Base-by-base conservation (phyloP, 2,113 vertebrate genomes). In the Hiodon alosoides region DNA sequence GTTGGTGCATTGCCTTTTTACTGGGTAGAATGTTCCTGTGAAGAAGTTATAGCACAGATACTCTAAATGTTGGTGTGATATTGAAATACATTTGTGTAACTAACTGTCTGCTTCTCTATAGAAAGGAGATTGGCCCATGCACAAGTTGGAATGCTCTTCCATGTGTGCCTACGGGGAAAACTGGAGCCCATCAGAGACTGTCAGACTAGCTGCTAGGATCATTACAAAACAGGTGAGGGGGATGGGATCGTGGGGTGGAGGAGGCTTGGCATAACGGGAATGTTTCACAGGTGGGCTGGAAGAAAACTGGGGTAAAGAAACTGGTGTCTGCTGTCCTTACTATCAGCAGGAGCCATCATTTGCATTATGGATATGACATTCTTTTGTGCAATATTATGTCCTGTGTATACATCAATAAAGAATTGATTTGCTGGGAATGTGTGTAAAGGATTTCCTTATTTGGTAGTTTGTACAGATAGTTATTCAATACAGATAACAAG, bases 181-280 rank as follows among this genome's bases (percentile, higher is more conserved):
- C 86, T 99, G 97, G 97, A 94, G 91, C 81, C 97, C 97, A 7
- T 97, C 96, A 0, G 97, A 99, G 90, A 98, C 95, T 0, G 97
- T 98, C 70, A 90, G 96, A 79, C 91, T 99, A 9, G 94, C 96
- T 0, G 97, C 96, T 4, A 93, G 97, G 88, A 93, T 98, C 76
- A 88, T 99, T 81, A 87, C 93, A 89, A 98, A 97, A 85, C 96
- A 98, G 94, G 97, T 98, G 86, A 91, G 82, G 8, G 74, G 46
- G 60, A 16, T 51, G 13, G 52, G 64, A 50, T 7, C 58, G 8
- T 9, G 61, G 4, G 62, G 62, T 13, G 8, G 6, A 17, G 53
- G 10, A 13, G 70, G 67, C 50, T 50, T n/a, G 67, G 52, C 14
- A 17, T 9, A 51, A 31, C 8, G 52, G n/a, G 51, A 11, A 52